Evolutionary conservation across 2,113 vertebrate genomes (phyloP), one percentile per base, ranked within the genome.

Genomic region (Bambusicola thoracicus): DNA sequence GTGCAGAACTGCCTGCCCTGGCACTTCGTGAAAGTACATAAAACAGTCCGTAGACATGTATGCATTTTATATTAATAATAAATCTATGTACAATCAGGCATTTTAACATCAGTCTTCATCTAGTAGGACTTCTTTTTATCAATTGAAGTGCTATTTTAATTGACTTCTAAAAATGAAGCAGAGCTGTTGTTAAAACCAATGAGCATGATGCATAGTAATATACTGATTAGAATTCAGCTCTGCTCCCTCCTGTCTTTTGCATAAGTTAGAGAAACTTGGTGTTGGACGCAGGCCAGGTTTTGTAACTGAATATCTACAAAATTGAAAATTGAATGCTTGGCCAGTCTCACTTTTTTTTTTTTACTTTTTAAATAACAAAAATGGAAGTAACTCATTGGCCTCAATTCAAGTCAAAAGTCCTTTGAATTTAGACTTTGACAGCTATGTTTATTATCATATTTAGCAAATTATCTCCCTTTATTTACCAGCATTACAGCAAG

Each of bases 61-160:
- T 93, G 58, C 82, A 72, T 84, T 95, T 96, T 95, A 66, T 94
- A 90, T 95, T 94, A 94, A 93, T 88, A 95, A 93, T 94, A 95
- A 94, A 95, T 96, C 93, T 83, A 81, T 91, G 88, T 94, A 95
- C 76, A 94, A 88, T 88, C 92, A 93, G 93, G 80, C 80, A 86
- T 94, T 93, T 95, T 93, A 92, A 72, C 90, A 95, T 97, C 89
- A 94, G 81, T 95, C 95, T 95, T 94, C 90, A 95, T 96, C 92
- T 95, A 93, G 82, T 90, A 92, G 88, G 87, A 56, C 76, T 95
- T 89, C 55, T 95, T 95, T 91, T 97, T 94, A 94, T 96, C 93
- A 95, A 84, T 95, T 75, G 90, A 93, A 90, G 80, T 68, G 27
- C 95, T 95, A 21, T 92, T 95, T 95, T 96, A 97, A 96, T 97